Percentiles rank a stretch among this genome's conserved stretches.
phyloP scores from a whole-genome alignment of 1,140 invertebrate genomes.

The Argopecten irradians region DNA sequence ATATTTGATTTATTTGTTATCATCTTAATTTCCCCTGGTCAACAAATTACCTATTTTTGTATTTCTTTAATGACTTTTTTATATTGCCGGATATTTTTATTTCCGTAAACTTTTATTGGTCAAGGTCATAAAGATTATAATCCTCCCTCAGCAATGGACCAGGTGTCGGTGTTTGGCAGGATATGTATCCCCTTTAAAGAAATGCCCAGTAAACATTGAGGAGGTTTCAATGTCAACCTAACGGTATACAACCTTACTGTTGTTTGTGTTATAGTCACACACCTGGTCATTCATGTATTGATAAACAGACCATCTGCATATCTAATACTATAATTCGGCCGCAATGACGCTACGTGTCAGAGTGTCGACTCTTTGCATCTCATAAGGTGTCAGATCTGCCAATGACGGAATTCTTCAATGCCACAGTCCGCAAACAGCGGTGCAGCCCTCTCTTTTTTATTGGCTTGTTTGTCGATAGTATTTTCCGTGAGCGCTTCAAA shows the following conservation, averaged over 20 bases:
- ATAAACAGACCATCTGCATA: conserved; percentile 6
- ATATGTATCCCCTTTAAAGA: not conserved
- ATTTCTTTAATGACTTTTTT: not conserved
- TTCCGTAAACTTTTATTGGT: not conserved
- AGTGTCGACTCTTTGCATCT: not conserved
- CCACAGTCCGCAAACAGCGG: not conserved
- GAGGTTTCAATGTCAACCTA: not conserved
- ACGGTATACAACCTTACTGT: not conserved
- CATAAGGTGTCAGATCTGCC: conserved; percentile 6
- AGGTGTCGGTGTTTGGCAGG: not conserved
- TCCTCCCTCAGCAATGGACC: not conserved
- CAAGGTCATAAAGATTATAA: not conserved
- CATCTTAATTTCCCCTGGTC: no score
- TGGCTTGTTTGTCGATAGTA: not conserved
- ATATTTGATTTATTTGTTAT: no score
- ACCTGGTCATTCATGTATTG: not conserved
- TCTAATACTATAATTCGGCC: conserved; percentile 13
- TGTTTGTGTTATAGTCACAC: not conserved
- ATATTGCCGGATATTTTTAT: not conserved
- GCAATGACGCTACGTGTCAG: not conserved
- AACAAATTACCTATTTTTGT: not conserved
- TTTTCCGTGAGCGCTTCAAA: not conserved
- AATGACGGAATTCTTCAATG: not conserved
- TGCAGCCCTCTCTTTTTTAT: not conserved
- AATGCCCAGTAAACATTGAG: not conserved